Evolutionary conservation across 2,113 vertebrate genomes (phyloP).

Genomic region (Microtus richardsoni): DNA sequence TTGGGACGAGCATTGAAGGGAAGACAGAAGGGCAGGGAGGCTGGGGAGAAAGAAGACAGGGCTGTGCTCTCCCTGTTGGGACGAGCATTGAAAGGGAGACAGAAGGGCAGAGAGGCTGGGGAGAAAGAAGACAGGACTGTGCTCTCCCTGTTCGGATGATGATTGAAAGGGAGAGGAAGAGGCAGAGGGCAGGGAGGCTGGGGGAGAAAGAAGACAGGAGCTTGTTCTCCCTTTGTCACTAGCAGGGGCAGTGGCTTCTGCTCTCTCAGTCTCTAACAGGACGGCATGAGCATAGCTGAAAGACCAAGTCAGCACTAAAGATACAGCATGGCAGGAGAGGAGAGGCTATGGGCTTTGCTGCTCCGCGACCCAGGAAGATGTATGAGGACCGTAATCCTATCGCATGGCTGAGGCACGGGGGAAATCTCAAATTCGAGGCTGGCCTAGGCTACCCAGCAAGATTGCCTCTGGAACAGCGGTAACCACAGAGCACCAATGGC

Average conservation of each 20-base stretch:
- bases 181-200: no score
- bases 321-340: fast-evolving
- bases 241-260: not conserved
- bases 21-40: no score
- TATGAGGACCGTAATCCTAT: no score
- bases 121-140: fast-evolving
- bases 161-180: no score
- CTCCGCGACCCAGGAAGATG: not conserved
- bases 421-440: not conserved
- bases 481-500: not conserved
- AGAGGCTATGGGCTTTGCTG: fast-evolving
- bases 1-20: no score
- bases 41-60: fast-evolving
- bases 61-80: fast-evolving
- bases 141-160: fast-evolving
- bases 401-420: not conserved
- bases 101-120: no score
- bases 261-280: not conserved
- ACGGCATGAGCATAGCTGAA: fast-evolving
- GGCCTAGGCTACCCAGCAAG: not conserved
- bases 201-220: no score
- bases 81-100: fast-evolving
- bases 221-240: not conserved
- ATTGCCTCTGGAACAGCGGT: no score
- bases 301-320: fast-evolving